Percentiles rank a stretch among this genome's conserved stretches.
Conservation (phyloP, 2,113 vertebrate genomes). For the Heloderma charlesbogerti region DNA sequence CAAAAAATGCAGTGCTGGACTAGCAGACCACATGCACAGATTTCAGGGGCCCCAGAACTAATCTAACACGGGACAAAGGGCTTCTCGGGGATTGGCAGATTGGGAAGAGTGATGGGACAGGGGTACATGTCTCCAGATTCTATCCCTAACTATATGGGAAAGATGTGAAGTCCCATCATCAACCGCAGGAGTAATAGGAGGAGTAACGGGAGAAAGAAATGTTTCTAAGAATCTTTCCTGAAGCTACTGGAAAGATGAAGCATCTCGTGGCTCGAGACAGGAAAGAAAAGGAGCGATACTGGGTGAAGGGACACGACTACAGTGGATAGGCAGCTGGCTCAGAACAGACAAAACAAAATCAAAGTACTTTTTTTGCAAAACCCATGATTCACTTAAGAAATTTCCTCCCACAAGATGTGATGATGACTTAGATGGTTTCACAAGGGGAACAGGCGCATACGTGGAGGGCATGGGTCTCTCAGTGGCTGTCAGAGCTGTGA, state of each 20-base stretch:
- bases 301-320: not conserved
- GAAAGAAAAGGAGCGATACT: not conserved
- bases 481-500: too few relatives aligned
- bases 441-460: not conserved
- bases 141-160: not conserved
- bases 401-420: not conserved
- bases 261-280: not conserved
- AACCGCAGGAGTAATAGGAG: not conserved
- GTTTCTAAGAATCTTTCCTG: not conserved
- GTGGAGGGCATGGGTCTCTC: too few relatives aligned
- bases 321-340: not conserved
- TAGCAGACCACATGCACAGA: not conserved
- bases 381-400: not conserved
- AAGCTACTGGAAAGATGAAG: not conserved
- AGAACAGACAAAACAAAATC: not conserved
- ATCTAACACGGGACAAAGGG: not conserved
- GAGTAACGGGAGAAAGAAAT: too few relatives aligned
- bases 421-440: not conserved
- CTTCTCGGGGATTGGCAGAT: not conserved
- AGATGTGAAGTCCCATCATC: not conserved
- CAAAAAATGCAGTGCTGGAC: not conserved
- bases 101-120: not conserved
- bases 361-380: not conserved
- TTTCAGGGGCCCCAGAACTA: not conserved
- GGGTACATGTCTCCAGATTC: too few relatives aligned